These are phyloP conservation scores for Danio tinwini DNA, from an alignment of 2,797 vertebrate species.

Conservation along the genomic window DNA sequence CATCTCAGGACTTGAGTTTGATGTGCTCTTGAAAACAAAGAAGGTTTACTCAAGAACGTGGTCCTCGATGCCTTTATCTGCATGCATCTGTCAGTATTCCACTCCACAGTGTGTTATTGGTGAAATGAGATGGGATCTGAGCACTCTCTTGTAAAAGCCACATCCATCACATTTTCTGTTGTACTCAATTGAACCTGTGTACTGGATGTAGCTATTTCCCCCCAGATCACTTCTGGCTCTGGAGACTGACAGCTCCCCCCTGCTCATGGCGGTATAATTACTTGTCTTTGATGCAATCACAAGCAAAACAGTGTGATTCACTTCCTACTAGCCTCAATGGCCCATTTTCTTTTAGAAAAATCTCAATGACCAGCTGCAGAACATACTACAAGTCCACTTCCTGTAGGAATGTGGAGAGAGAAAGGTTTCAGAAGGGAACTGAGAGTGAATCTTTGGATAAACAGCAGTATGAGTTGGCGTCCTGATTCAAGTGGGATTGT, in stretches of 20 bases:
- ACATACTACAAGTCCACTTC: not conserved
- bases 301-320: constrained; percentile 11
- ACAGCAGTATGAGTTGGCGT: not conserved
- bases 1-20: constrained; percentile 36
- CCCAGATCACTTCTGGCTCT: not conserved
- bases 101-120: constrained; percentile 6
- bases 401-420: not conserved
- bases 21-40: constrained; percentile 12
- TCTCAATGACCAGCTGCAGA: constrained; percentile 13
- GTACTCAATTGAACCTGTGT: not conserved
- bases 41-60: not conserved
- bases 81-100: constrained; percentile 7
- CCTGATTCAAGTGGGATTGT: not conserved
- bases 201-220: not conserved
- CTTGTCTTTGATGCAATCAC: not conserved
- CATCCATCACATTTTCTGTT: not conserved
- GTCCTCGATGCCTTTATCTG: constrained; percentile 1
- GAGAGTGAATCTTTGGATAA: not conserved
- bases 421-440: not conserved
- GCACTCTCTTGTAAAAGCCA: not conserved
- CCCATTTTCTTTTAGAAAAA: constrained; percentile 4
- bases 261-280: not conserved
- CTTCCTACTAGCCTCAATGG: not conserved
- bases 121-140: constrained; percentile 20
- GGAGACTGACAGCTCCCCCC: constrained; percentile 6